Conservation (phyloP, 2,797 vertebrate genomes). For the Netta rufina region DNA sequence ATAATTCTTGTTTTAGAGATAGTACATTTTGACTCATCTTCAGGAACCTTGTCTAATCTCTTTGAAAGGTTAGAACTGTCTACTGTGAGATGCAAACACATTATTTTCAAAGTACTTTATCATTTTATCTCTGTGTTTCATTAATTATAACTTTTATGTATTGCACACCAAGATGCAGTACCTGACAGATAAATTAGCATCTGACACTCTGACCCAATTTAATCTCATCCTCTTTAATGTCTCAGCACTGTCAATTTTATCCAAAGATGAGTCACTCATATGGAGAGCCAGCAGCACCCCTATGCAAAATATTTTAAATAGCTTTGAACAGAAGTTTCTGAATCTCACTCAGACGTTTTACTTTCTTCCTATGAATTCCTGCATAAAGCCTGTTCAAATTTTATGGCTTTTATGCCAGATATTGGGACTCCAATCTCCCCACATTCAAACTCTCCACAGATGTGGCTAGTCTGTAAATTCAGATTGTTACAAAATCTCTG, state of each 20-base stretch:
- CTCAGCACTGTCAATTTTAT: neutral
- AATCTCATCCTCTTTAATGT: neutral
- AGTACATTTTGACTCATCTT: neutral
- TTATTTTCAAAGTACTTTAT: neutral
- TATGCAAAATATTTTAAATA: neutral
- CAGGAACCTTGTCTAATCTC: neutral
- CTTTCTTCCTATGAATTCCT: neutral
- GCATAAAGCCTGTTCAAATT: neutral
- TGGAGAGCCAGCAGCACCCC: neutral
- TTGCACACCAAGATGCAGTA: neutral
- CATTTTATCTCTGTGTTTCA: neutral
- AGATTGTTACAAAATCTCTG: neutral
- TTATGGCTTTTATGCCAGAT: rapidly evolving
- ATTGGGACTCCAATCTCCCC: neutral
- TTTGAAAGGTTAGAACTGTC: neutral
- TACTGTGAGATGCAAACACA: neutral
- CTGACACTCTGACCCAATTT: neutral
- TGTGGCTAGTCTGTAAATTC: neutral
- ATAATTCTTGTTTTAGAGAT: neutral
- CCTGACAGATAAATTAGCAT: neutral
- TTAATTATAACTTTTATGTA: neutral
- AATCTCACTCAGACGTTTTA: neutral
- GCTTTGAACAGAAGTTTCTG: neutral
- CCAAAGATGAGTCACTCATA: neutral
- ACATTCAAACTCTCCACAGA: neutral